These are phyloP conservation scores for Eristalis arbustorum DNA, from an alignment of 2,888 invertebrate species.

Conservation along the genomic window DNA sequence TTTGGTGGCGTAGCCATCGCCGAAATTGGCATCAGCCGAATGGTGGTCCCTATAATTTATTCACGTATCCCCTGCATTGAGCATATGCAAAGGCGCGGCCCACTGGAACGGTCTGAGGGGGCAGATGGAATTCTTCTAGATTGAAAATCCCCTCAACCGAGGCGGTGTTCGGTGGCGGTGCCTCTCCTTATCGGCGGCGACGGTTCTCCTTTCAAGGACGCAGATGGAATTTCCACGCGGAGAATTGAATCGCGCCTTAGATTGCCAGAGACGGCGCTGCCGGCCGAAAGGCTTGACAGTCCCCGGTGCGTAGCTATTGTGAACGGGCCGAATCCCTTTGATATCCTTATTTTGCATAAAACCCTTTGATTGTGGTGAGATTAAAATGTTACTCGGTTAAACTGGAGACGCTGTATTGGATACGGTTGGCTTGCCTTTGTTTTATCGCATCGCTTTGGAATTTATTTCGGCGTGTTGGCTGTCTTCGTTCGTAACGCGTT, in stretches of 20 bases:
- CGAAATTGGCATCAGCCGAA: constrained; percentile 59
- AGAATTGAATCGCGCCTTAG: constrained; percentile 45
- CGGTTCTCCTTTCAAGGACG: background rate
- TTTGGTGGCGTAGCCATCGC: constrained; percentile 34
- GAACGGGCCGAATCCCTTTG: constrained; percentile 36
- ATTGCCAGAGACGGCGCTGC: constrained; percentile 25
- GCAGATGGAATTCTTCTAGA: constrained; percentile 11
- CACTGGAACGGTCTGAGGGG: background rate
- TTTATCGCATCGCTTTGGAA: constrained; percentile 40
- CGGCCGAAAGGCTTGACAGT: constrained; percentile 8
- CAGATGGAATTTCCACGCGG: constrained; percentile 49
- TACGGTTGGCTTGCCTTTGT: constrained; percentile 53
- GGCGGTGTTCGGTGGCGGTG: constrained; percentile 18
- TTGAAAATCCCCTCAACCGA: constrained; percentile 53
- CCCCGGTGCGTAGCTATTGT: constrained; percentile 7
- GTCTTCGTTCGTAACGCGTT: background rate
- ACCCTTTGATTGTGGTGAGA: constrained; percentile 66
- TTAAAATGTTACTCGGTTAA: constrained; percentile 55
- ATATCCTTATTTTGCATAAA: constrained; percentile 60
- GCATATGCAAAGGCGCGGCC: constrained; percentile 52
- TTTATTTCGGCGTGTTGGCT: constrained; percentile 48
- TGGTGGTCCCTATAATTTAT: constrained; percentile 62
- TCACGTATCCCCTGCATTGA: constrained; percentile 52
- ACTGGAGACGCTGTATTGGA: constrained; percentile 38
- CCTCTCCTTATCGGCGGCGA: background rate